Conservation (phyloP, 2,797 vertebrate genomes). For the Lagodon rhomboides region DNA sequence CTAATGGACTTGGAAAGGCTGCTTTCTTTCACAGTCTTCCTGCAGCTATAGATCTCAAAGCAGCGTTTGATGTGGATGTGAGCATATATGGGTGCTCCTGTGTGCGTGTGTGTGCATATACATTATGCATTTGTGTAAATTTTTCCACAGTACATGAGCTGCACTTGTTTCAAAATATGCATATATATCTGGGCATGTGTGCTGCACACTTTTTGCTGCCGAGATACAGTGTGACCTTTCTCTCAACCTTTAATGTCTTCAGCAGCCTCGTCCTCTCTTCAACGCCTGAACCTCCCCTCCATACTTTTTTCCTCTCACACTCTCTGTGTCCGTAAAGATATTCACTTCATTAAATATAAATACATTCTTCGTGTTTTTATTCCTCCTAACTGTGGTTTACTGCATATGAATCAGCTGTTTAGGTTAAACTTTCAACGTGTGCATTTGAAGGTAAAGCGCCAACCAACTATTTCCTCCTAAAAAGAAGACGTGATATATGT, state of each 20-base stretch:
- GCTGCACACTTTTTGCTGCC: constrained; percentile 15
- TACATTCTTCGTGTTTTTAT: constrained; percentile 11
- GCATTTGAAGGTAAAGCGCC: neutral
- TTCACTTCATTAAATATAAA: constrained; percentile 18
- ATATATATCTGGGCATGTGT: constrained; percentile 6
- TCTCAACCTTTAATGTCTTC: constrained; percentile 81
- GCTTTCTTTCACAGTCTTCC: constrained; percentile 34
- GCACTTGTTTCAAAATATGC: constrained; percentile 14
- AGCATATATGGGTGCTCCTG: constrained; percentile 23
- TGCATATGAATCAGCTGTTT: constrained; percentile 60
- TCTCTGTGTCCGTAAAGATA: neutral
- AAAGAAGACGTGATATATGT: neutral
- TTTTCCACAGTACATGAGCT: constrained; percentile 1
- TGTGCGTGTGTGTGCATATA: neutral
- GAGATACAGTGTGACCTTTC: constrained; percentile 75
- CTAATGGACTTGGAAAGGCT: constrained; percentile 55
- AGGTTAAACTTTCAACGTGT: constrained; percentile 31
- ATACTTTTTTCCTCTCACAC: constrained; percentile 16
- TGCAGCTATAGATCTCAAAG: constrained; percentile 45
- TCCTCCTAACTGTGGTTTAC: neutral
- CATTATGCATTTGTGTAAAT: constrained; percentile 4
- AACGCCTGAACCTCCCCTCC: constrained; percentile 19
- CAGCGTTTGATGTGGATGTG: constrained; percentile 34
- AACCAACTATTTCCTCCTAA: neutral
- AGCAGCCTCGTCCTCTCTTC: constrained; percentile 68